A percentile compares a stretch with the other conserved stretches of the same genome.
These are phyloP conservation scores for Papilio elwesi DNA, from an alignment of 2,888 invertebrate species.

Conservation along the genomic window DNA sequence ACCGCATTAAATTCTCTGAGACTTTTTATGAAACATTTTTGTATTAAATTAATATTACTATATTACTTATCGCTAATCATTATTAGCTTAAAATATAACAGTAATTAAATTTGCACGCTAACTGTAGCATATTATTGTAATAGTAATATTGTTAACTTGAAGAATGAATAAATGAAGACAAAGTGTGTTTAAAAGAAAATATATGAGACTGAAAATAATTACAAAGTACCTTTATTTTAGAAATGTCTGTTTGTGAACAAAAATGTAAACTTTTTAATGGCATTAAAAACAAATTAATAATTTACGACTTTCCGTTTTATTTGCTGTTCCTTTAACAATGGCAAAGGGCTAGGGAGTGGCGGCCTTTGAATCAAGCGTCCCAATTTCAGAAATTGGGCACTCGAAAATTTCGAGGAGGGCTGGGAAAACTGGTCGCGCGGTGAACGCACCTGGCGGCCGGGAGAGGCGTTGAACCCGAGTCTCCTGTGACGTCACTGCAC, in stretches of 20 bases:
- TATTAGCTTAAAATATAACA: no score
- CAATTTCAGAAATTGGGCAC: constrained; percentile 37
- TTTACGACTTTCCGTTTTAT: constrained; percentile 1
- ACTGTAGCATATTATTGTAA: no score
- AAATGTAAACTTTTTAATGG: neutral
- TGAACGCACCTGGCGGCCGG: constrained; percentile 71
- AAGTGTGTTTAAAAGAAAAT: neutral
- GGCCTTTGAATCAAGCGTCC: constrained; percentile 9
- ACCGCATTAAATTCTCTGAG: no score
- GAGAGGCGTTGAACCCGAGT: constrained; percentile 71
- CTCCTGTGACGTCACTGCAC: constrained; percentile 77
- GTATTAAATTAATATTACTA: no score
- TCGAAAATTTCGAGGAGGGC: constrained; percentile 37
- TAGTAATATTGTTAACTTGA: no score
- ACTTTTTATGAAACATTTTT: no score
- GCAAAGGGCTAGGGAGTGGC: neutral
- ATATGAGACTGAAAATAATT: neutral
- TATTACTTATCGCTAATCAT: no score
- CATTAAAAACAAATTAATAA: constrained; percentile 11
- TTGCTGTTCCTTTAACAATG: constrained; percentile 3
- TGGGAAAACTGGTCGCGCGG: constrained; percentile 44
- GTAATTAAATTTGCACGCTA: no score
- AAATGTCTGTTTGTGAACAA: constrained; percentile 2
- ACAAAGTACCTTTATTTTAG: no score
- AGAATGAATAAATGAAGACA: no score